Evolutionary conservation across 2,888 invertebrate genomes (phyloP), one percentile per base, ranked within the genome.

Genomic region (Papilio gigon): DNA sequence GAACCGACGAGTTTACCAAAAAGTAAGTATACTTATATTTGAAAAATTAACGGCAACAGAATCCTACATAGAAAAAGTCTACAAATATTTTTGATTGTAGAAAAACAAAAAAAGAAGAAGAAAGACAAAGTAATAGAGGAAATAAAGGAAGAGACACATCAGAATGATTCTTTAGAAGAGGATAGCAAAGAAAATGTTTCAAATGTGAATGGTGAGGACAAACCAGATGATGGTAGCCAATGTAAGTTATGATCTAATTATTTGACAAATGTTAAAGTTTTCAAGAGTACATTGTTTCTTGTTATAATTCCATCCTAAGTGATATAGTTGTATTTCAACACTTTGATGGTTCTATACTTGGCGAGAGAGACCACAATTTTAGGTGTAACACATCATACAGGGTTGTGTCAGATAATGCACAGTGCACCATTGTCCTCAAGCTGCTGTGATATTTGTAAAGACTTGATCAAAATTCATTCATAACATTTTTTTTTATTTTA

Each of bases 181-280:
- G 50, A 68, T 27, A 65, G 64, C 22, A 59, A 59, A 50, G 33
- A 47, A 30, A 47, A 65, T n/a, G 37, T 27, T 20, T 8, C 27
- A n/a, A 47, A 82, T 67, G 76, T 77, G 25, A 73, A 75, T 58
- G 71, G 67, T 78, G 80, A 78, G 70, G 78, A 70, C 42, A 78
- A 78, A 67, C 66, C 73, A 22, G 78, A 80, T 53, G 79, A 84
- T 56, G 84, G 82, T 47, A 85, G 77, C 70, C 83, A 85, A 76
- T 85, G 90, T 90, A 79, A 80, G 87, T 80, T 58, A 65, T 60
- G 44, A 4, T 50, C 6, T 17, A 17, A 42, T 17, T 42, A 42
- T n/a, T n/a, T n/a, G n/a, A n/a, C n/a, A n/a, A n/a, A n/a, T n/a
- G n/a, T n/a, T n/a, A n/a, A n/a, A n/a, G n/a, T n/a, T n/a, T n/a